Conservation (phyloP, 2,113 vertebrate genomes). For the Brachionichthys hirsutus region DNA sequence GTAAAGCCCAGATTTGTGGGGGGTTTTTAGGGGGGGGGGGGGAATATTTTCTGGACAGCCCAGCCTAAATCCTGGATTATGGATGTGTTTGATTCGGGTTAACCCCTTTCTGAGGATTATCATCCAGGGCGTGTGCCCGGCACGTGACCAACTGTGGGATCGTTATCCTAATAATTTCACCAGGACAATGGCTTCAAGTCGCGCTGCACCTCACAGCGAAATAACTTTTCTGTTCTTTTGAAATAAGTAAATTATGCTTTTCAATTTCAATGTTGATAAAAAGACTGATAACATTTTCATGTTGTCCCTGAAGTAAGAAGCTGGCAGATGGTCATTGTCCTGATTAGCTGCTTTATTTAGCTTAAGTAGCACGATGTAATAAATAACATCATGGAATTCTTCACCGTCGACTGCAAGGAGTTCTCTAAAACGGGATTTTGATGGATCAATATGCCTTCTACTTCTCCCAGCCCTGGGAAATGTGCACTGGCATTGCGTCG, state of each 20-base stretch:
- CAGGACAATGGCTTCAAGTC: slow-evolving; percentile 20
- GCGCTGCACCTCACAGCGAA: not conserved
- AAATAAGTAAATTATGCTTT: no score
- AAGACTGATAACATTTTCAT: no score
- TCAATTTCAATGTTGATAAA: not conserved
- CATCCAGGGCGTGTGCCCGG: slow-evolving; percentile 30
- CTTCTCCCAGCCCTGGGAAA: slow-evolving; percentile 32
- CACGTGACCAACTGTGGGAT: slow-evolving; percentile 42
- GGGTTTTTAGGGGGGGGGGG: not conserved
- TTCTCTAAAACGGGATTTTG: slow-evolving; percentile 37
- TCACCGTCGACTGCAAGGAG: slow-evolving; percentile 20
- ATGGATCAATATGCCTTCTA: slow-evolving; percentile 46
- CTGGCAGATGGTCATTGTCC: no score
- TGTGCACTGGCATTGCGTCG: slow-evolving; percentile 31
- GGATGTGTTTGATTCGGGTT: slow-evolving; percentile 65
- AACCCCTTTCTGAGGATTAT: slow-evolving; percentile 64
- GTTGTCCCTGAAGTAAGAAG: no score
- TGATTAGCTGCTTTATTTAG: slow-evolving; percentile 21
- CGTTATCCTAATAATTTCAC: slow-evolving; percentile 37
- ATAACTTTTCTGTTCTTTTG: not conserved
- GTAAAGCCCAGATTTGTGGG: slow-evolving; percentile 58
- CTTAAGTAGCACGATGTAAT: slow-evolving; percentile 11
- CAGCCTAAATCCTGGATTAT: slow-evolving; percentile 68
- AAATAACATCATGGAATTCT: slow-evolving; percentile 7
- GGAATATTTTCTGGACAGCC: slow-evolving; percentile 49